Evolutionary conservation across 2,888 invertebrate genomes (phyloP).

Genomic region (Leptopterna dolabrata): DNA sequence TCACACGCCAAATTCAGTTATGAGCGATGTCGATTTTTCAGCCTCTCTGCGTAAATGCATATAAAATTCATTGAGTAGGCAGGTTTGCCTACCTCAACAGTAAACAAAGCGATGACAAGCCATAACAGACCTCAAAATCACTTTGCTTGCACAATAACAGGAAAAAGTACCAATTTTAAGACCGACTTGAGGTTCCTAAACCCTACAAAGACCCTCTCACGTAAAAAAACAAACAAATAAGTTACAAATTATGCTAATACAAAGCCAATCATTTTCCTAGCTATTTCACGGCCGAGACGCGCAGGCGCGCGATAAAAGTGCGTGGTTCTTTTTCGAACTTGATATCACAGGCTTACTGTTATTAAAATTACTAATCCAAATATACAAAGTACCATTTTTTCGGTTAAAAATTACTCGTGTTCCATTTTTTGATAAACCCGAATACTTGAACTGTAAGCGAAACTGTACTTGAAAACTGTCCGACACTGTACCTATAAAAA

Average conservation of each 20-base stretch:
- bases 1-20: too few species aligned
- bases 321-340: neutral
- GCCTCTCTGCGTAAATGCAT: too few species aligned
- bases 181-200: too few species aligned
- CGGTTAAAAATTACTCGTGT: neutral
- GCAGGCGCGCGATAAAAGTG: neutral
- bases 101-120: too few species aligned
- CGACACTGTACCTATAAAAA: too few species aligned
- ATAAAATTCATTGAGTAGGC: too few species aligned
- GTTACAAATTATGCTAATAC: neutral
- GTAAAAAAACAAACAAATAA: too few species aligned
- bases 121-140: too few species aligned
- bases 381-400: neutral
- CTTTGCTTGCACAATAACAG: too few species aligned
- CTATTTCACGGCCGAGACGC: neutral
- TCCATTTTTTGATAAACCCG: neutral
- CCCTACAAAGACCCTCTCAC: neutral
- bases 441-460: neutral
- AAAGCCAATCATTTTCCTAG: neutral
- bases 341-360: conserved; percentile 34
- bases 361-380: neutral
- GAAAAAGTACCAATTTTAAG: too few species aligned
- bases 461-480: neutral
- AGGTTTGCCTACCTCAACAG: too few species aligned
- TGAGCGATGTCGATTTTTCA: too few species aligned